These are phyloP conservation scores for Drosophila macrospina DNA, from an alignment of 2,888 invertebrate genomes.

Conservation along the genomic window DNA sequence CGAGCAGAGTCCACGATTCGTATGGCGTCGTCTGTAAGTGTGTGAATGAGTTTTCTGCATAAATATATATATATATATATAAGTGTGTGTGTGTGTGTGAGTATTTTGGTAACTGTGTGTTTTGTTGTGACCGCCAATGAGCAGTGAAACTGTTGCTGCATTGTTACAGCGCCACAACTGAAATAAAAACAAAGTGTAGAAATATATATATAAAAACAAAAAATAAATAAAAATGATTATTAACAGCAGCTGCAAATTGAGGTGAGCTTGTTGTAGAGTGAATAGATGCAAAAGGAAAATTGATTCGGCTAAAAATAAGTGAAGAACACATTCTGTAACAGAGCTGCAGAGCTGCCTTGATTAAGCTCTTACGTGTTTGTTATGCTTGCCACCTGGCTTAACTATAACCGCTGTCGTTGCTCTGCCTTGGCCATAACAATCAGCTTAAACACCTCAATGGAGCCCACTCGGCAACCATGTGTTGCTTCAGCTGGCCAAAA, in stretches of 20 bases:
- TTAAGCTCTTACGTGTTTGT: background rate
- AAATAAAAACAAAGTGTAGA: slow-evolving; percentile 59
- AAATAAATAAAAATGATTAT: too few species aligned
- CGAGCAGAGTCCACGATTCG: slow-evolving; percentile 41
- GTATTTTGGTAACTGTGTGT: slow-evolving; percentile 31
- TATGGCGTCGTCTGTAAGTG: slow-evolving; percentile 45
- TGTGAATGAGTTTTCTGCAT: slow-evolving; percentile 34
- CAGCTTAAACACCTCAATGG: slow-evolving; percentile 67
- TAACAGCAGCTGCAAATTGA: slow-evolving; percentile 2
- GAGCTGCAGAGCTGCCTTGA: background rate
- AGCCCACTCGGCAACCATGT: slow-evolving; percentile 60
- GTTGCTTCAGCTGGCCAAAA: slow-evolving; percentile 53
- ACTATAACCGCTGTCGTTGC: slow-evolving; percentile 15
- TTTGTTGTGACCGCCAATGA: slow-evolving; percentile 68
- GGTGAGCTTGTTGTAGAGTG: background rate
- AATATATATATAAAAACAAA: slow-evolving; percentile 60
- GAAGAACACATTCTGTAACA: too few species aligned
- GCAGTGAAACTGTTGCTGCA: slow-evolving; percentile 77
- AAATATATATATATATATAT: slow-evolving; percentile 2
- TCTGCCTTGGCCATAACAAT: slow-evolving; percentile 39
- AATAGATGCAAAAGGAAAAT: background rate
- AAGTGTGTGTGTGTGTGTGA: slow-evolving; percentile 24
- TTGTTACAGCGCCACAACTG: slow-evolving; percentile 50
- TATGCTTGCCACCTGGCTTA: slow-evolving; percentile 6
- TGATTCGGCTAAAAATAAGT: background rate